These are phyloP conservation scores for Vanessa atalanta DNA, from an alignment of 1,140 invertebrate genomes.

Conservation along the genomic window DNA sequence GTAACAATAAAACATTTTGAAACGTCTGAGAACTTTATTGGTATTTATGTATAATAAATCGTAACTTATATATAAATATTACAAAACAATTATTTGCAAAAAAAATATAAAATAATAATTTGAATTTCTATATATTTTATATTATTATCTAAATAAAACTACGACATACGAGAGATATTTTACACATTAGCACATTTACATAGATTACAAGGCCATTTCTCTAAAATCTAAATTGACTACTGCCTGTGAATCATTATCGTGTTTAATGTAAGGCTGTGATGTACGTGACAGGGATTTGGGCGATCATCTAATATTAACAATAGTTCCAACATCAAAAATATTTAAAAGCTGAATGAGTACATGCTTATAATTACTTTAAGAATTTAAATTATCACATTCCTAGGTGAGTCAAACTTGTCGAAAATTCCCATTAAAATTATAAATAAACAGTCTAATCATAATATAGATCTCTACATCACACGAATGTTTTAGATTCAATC, in stretches of 20 bases:
- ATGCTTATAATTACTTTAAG: constrained; percentile 39
- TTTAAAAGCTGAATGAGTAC: constrained; percentile 36
- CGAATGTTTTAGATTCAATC: constrained; percentile 78
- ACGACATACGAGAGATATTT: constrained; percentile 32
- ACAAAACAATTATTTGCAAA: constrained; percentile 57
- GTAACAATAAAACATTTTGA: background rate
- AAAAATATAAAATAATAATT: constrained; percentile 37
- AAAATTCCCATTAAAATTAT: constrained; percentile 36
- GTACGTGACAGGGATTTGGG: constrained; percentile 15
- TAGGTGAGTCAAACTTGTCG: constrained; percentile 41
- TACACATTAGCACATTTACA: constrained; percentile 65
- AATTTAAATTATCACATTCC: constrained; percentile 43
- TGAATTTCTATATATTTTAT: constrained; percentile 34
- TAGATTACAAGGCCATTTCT: constrained; percentile 66
- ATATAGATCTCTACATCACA: constrained; percentile 42
- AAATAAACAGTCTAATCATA: constrained; percentile 48
- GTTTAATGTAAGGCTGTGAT: constrained; percentile 45
- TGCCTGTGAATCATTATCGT: constrained; percentile 42
- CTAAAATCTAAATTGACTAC: constrained; percentile 48
- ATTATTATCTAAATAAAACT: constrained; percentile 31
- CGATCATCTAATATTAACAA: constrained; percentile 30
- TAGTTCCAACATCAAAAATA: constrained; percentile 32
- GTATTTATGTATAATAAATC: constrained; percentile 48
- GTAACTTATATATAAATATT: constrained; percentile 59
- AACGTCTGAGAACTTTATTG: constrained; percentile 30